These are phyloP conservation scores for Polietes domitor DNA, from an alignment of 2,888 invertebrate species.

Conservation along the genomic window DNA sequence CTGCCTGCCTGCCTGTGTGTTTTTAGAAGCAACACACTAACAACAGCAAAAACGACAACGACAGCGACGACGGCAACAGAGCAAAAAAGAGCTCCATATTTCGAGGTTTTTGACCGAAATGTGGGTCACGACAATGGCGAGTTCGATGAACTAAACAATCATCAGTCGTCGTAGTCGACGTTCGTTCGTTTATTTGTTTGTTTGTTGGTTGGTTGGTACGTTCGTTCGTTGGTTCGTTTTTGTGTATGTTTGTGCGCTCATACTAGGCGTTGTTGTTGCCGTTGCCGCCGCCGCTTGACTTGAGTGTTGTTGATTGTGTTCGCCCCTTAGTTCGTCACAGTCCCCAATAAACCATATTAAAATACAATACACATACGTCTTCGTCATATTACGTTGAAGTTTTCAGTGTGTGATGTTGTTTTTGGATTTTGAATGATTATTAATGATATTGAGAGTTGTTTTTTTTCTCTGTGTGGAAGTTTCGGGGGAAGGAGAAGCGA, in stretches of 20 bases:
- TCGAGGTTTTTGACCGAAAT: constrained; percentile 81
- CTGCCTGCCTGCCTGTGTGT: background rate
- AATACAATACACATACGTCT: constrained; percentile 38
- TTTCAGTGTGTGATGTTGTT: constrained; percentile 28
- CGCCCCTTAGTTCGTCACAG: constrained; percentile 41
- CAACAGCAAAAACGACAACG: constrained; percentile 9
- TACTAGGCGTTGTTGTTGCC: constrained; percentile 16
- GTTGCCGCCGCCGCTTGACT: background rate
- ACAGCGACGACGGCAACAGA: constrained; percentile 25
- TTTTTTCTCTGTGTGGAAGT: background rate
- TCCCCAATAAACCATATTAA: constrained; percentile 40
- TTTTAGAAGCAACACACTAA: constrained; percentile 26
- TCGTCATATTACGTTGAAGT: constrained; percentile 46
- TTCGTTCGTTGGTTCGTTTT: constrained; percentile 35
- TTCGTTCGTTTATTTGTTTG: constrained; percentile 45
- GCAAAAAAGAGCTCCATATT: constrained; percentile 79
- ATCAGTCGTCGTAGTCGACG: constrained; percentile 71
- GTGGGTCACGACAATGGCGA: constrained; percentile 81
- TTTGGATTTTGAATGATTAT: constrained; percentile 63
- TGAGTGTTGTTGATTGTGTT: too few species aligned
- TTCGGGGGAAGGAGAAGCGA: constrained; percentile 41
- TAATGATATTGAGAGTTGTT: constrained; percentile 65
- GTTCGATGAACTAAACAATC: constrained; percentile 80
- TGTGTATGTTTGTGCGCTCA: constrained; percentile 23
- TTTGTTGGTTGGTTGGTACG: constrained; percentile 39